Percentiles rank a stretch among this genome's conserved stretches.
Conservation (phyloP, 2,113 vertebrate genomes). For the Columbina picui region DNA sequence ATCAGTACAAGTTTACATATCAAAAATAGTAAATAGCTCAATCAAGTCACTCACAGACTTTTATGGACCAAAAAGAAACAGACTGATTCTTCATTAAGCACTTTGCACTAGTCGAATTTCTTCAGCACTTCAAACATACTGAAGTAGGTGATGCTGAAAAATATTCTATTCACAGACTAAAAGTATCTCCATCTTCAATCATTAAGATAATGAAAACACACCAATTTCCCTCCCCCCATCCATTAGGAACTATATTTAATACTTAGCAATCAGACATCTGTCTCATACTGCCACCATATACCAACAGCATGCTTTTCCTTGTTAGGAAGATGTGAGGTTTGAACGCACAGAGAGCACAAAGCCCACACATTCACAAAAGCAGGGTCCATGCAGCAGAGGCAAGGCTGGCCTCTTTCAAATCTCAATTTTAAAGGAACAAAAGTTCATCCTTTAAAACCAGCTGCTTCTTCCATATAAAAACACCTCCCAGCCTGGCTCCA, state of each 20-base stretch:
- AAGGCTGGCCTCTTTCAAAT: background rate
- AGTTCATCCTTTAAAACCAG: background rate
- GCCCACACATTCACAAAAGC: background rate
- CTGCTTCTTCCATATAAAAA: background rate
- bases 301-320: background rate
- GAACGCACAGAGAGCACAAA: background rate
- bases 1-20: background rate
- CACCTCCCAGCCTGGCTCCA: background rate
- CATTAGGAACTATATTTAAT: background rate
- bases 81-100: background rate
- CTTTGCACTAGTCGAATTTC: background rate
- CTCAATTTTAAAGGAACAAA: background rate
- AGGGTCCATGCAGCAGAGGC: background rate
- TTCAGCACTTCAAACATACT: background rate
- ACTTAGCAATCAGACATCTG: background rate
- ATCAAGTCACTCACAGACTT: background rate
- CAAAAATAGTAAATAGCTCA: background rate
- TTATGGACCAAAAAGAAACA: background rate
- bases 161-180: background rate
- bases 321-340: accelerated
- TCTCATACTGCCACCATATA: background rate
- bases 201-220: background rate
- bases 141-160: background rate
- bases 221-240: background rate
- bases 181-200: background rate